phyloP scores from a whole-genome alignment of 2,797 vertebrate species.

The Acomys russatus region DNA sequence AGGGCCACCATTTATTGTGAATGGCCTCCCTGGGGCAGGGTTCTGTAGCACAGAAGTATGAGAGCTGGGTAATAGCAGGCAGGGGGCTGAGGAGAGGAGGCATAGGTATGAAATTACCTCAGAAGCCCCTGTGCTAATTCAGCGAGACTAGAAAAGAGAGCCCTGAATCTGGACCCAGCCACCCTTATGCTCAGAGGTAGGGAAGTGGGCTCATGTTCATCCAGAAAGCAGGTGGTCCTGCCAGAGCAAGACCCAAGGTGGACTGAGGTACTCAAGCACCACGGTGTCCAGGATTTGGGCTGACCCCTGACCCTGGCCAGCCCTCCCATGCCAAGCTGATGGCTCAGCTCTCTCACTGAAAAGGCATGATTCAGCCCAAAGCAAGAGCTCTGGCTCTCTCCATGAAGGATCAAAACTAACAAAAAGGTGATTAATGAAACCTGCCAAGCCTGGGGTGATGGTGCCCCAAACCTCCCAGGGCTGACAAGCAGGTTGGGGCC shows the following conservation, averaged over 20 bases:
- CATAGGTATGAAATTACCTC: not conserved
- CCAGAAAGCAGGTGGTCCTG: not conserved
- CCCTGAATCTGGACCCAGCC: not conserved
- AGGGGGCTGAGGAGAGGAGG: too few species aligned
- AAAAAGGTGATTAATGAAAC: constrained; percentile 80
- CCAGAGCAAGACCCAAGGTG: not conserved
- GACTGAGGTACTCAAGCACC: not conserved
- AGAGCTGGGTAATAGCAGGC: not conserved
- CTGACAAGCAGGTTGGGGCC: constrained; percentile 75
- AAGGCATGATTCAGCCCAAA: constrained; percentile 78
- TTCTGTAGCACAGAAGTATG: not conserved
- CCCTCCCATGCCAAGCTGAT: constrained; percentile 63
- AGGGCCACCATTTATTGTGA: not conserved
- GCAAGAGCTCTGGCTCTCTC: constrained; percentile 45
- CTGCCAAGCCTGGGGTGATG: constrained; percentile 58
- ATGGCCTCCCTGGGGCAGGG: not conserved
- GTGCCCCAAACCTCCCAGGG: constrained; percentile 21
- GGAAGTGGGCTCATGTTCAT: not conserved
- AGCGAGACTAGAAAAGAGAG: constrained; percentile 45
- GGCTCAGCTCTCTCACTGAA: constrained; percentile 71
- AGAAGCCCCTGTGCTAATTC: constrained; percentile 23
- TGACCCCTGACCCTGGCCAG: constrained; percentile 53
- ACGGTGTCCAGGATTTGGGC: not conserved
- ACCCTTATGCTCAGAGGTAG: not conserved
- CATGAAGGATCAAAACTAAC: constrained; percentile 77